Base-by-base conservation (phyloP, 2,113 vertebrate genomes). In the Jaculus jaculus region DNA sequence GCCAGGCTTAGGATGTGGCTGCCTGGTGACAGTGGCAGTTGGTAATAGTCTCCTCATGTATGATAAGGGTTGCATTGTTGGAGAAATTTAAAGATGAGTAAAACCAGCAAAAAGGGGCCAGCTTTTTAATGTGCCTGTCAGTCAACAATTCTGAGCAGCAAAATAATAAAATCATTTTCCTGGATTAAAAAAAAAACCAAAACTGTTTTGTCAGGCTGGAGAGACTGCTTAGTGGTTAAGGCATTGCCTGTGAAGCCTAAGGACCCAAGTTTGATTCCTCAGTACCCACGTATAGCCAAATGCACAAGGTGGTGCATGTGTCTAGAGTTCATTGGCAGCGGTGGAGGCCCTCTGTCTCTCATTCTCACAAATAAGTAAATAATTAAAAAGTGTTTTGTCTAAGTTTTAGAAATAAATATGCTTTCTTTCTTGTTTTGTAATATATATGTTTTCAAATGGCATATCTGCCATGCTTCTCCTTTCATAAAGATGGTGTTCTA, bases 381-480 rank as follows among this genome's bases (percentile, higher is more conserved):
- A 47, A 47, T 6, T 47, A 47, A 47, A 47, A 2, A 10, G 32
- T 63, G 15, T 84, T 77, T 79, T 7, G 21, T 74, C 18, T 95
- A 42, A 84, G 18, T 85, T 89, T 37, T 91, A 86, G 68, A 63
- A 85, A 74, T 1, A n/a, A 47, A 32, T 87, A 23, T 32, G 34
- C 24, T 87, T 85, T 87, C 66, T 93, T 66, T 87, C n/a, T n/a
- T 82, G 42, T 75, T 84, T 94, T 71, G 72, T 37, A 63, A 82
- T 26, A 34, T 66, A 5, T 23, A 54, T 39, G 47, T 34, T 91
- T 93, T 68, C 21, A 81, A 81, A 94, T 51, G 84, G 66, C 39
- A 66, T 7, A 11, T 34, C 78, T 83, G 89, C 39, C 32, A 80
- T 66, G 73, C 58, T 81, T 90, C 24, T 30, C 11, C 54, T 92